Conservation (phyloP, 2,797 vertebrate genomes). For the Hoplostethus atlanticus region DNA sequence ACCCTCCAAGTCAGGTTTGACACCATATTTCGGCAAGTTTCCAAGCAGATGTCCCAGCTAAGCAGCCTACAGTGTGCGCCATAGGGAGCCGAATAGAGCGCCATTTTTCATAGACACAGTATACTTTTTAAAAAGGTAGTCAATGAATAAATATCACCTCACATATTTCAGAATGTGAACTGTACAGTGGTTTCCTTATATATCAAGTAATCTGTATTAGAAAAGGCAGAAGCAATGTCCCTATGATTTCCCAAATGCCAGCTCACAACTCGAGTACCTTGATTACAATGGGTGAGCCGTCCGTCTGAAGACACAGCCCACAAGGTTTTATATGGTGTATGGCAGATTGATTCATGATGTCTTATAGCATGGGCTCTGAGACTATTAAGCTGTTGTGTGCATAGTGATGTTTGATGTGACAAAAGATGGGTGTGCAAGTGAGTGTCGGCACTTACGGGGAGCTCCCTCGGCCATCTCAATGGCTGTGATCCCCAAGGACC, state of each 20-base stretch:
- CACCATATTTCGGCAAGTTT: conserved; percentile 27
- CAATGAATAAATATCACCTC: no score
- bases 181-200: no score
- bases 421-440: conserved; percentile 6
- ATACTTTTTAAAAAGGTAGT: no score
- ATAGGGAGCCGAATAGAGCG: no score
- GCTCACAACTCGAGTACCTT: conserved; percentile 75
- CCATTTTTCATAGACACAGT: no score
- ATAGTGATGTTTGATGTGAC: conserved; percentile 14
- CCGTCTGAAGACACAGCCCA: conserved; percentile 74
- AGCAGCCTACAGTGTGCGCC: conserved; percentile 11
- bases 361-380: conserved; percentile 39
- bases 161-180: no score
- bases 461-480: conserved; percentile 97
- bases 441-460: conserved; percentile 87
- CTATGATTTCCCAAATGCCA: conserved; percentile 50
- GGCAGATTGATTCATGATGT: conserved; percentile 67
- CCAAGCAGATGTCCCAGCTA: conserved; percentile 39
- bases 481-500: conserved; percentile 95
- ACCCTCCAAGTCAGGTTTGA: conserved; percentile 39
- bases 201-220: no score
- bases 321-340: conserved; percentile 48
- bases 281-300: conserved; percentile 78
- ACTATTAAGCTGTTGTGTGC: conserved; percentile 6
- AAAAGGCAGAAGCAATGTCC: no score